Base-by-base conservation (phyloP, 1,140 invertebrate species). In the Cotesia glomerata region DNA sequence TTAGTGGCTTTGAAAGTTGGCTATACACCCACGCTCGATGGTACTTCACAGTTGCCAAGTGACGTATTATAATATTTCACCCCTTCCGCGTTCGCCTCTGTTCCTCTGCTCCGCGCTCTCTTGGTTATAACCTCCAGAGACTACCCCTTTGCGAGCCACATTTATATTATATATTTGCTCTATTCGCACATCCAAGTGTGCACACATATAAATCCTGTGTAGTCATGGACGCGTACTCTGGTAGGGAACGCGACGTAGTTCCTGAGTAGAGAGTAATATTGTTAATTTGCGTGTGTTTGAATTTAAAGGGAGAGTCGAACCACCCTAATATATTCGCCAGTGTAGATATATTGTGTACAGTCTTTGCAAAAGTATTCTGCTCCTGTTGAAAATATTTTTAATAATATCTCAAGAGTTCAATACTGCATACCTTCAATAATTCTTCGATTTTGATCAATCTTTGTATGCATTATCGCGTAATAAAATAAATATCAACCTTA, bases 41-140 rank as follows among this genome's bases (percentile, higher is more conserved):
- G 81, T 79, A 81, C 82, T 82, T 77, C 81, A 82, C 82, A 84
- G 83, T 85, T 84, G 82, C 83, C 83, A 83, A 86, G 81, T 84
- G 83, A 86, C 82, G 83, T 84, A 86, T 86, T 84, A 84, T 85
- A 86, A 85, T 86, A 85, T 85, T 84, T 86, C 82, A 85, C 80
- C 81, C 83, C 79, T 75, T 26, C 73, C 72, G 76, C 69, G 26
- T 26, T 26, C 26, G 26, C 26, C 26, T 26, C 26, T 26, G 26
- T 26, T 26, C 26, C 26, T 26, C 26, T 26, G 3, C 66, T 58
- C 39, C 39, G 39, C 2, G 11, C 39, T 45, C 39, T 62, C 56
- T 62, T 63, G 54, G 26, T 59, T 49, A 32, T 63, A 34, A 34
- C 66, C 69, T 32, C 54, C 11, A 5, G n/a, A 49, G 39, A 34